These are phyloP conservation scores for Thamnaconus septentrionalis DNA, from an alignment of 2,113 vertebrate genomes.

Conservation along the genomic window DNA sequence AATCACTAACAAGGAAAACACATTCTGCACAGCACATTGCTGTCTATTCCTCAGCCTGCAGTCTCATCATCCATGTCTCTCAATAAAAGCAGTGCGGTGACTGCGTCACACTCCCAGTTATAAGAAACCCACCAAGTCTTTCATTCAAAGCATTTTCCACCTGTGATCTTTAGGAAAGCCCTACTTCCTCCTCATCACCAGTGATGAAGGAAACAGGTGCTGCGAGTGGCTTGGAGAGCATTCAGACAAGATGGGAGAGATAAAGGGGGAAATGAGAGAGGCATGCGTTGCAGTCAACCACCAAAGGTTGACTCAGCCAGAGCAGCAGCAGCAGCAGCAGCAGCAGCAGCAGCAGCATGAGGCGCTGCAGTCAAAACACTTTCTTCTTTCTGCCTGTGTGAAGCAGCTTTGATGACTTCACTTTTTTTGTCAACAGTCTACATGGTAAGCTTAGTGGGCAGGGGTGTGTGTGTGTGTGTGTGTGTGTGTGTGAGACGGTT, in stretches of 20 bases:
- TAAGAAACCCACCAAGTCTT: too few species aligned
- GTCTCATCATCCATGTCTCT: too few species aligned
- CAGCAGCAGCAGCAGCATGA: neutral
- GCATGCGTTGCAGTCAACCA: slow-evolving; percentile 24
- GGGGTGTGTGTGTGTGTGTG: too few species aligned
- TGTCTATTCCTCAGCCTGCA: too few species aligned
- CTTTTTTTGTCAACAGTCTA: neutral
- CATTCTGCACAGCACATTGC: too few species aligned
- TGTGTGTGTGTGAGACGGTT: neutral
- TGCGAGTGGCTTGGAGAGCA: neutral
- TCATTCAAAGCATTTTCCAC: neutral
- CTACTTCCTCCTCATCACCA: slow-evolving; percentile 9
- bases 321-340: neutral
- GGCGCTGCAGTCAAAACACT: slow-evolving; percentile 23
- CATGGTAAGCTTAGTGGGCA: neutral
- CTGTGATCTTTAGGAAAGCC: slow-evolving; percentile 27
- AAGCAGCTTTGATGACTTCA: slow-evolving; percentile 6
- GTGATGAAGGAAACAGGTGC: slow-evolving; percentile 65
- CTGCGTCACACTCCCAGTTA: too few species aligned
- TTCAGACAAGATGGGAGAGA: neutral
- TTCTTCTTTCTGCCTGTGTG: neutral
- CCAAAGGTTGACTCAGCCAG: neutral
- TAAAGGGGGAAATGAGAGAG: slow-evolving; percentile 25
- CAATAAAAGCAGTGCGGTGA: too few species aligned
- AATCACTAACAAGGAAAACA: too few species aligned